Evolutionary conservation across 2,113 vertebrate genomes (phyloP), one percentile per base, ranked within the genome.

Genomic region (Balaeniceps rex): DNA sequence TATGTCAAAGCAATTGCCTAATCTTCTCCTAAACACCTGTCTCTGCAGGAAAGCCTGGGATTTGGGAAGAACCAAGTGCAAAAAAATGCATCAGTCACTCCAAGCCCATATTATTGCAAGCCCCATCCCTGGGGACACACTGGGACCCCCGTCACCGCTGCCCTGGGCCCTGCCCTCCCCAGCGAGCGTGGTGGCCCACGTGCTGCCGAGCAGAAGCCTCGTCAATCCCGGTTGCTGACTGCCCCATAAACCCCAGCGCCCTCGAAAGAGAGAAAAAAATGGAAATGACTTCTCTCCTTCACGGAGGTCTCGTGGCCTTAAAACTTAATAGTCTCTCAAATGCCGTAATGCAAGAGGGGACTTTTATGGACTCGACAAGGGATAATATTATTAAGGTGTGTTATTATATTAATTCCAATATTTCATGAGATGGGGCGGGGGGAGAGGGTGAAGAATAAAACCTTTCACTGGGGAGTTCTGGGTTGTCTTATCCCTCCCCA

Each of bases 241-340:
- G 78, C 87, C 95, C 96, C 91, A 28, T 83, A 97, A 97, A 97
- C 46, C 87, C 76, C 94, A 87, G 96, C 0, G 19, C 88, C 83
- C 80, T 85, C 55, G 1, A 84, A 95, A 95, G 72, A 68, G 51
- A 87, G 77, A n/a, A 21, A 88, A 91, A 86, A 92, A 96, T 74
- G 85, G 94, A 94, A 96, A 88, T 44, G 91, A 95, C 77, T 88
- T 60, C 92, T 97, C 98, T 97, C 96, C 97, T 98, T 98, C 97
- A 97, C 21, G 31, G 97, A 98, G 98, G 97, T 97, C 98, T 94
- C 23, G 31, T 89, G 97, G 97, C 98, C 98, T 98, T 98, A 98
- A 98, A 98, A 98, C 97, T 98, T 98, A 98, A 98, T 97, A 98
- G 97, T 97, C 97, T 98, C 94, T 98, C 98, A 97, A 97, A 97